Evolutionary conservation across 2,888 invertebrate species (phyloP), one percentile per base, ranked within the genome.

Genomic region (Neoscelio sp.): DNA sequence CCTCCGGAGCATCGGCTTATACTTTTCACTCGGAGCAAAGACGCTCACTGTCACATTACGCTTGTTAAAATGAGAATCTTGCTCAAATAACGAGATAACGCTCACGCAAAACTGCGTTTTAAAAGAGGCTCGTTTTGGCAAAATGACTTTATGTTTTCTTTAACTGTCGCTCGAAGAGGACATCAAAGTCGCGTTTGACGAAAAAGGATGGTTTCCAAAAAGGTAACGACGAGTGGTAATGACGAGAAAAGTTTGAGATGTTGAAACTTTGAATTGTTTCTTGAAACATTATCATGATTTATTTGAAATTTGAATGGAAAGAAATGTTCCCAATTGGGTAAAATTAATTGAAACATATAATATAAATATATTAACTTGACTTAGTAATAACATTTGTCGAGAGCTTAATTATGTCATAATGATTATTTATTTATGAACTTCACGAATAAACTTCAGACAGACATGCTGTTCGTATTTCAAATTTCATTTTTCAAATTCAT

Each of bases 81-180:
- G 38, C 44, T 54, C 38, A 54, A 56, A 68, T 68, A 71, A 52
- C 15, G 44, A 60, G 71, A 70, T 70, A 70, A 60, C 58, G 42
- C 8, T 26, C 42, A 58, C 10, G 40, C 40, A 48, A 42, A 71
- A 60, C 10, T 52, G 35, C 35, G 35, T 52, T 52, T 60, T 42
- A 44, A 71, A 48, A 71, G 44, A 42, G 42, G n/a, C 33, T 5
- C 18, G 23, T 30, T 28, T 17, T 23, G 13, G 42, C 46, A 18
- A 33, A 50, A 70, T 48, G 38, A 54, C 44, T 33, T 23, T 52
- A 50, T 28, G 65, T 42, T 56, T 44, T 56, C 46, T 46, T 56
- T 56, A 56, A 68, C 56, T 28, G 56, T n/a, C 26, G 12, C 54
- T 68, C 17, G 13, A 30, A 65, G 20, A 52, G 20, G 65, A 52